These are phyloP conservation scores for Xanthia icteritia DNA, from an alignment of 2,888 invertebrate species.

Conservation along the genomic window DNA sequence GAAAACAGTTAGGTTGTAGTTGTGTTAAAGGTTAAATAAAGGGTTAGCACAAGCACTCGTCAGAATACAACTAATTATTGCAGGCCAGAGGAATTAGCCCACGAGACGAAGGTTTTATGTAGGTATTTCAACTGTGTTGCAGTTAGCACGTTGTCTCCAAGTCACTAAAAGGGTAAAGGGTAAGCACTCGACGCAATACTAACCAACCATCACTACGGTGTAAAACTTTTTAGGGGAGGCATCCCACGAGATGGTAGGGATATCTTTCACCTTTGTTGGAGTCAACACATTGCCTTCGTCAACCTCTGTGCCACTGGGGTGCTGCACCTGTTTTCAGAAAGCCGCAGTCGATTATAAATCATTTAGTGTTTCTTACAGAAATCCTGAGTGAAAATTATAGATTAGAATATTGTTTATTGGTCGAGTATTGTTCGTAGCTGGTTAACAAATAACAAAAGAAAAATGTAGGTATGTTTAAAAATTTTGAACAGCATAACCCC, in stretches of 20 bases:
- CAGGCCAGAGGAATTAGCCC: slow-evolving; percentile 90
- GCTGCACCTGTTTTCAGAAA: slow-evolving; percentile 9
- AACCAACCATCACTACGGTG: slow-evolving; percentile 95
- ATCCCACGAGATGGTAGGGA: slow-evolving; percentile 90
- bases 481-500: background rate
- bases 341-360: background rate
- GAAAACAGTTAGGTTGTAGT: background rate
- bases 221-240: slow-evolving; percentile 91
- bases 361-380: background rate
- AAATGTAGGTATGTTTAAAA: background rate
- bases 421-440: background rate
- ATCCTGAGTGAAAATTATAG: background rate
- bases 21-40: background rate
- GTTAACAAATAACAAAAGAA: background rate
- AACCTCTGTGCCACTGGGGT: slow-evolving; percentile 12
- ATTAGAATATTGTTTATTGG: background rate
- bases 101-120: slow-evolving; percentile 85
- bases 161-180: background rate
- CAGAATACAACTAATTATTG: slow-evolving; percentile 93
- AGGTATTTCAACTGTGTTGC: slow-evolving; percentile 25
- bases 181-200: slow-evolving; percentile 44
- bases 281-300: slow-evolving; percentile 40
- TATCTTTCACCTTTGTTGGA: slow-evolving; percentile 36
- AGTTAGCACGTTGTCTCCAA: slow-evolving; percentile 31
- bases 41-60: too few relatives aligned